These are phyloP conservation scores for Trinorchestia longiramus DNA, from an alignment of 1,140 invertebrate species.

Conservation along the genomic window DNA sequence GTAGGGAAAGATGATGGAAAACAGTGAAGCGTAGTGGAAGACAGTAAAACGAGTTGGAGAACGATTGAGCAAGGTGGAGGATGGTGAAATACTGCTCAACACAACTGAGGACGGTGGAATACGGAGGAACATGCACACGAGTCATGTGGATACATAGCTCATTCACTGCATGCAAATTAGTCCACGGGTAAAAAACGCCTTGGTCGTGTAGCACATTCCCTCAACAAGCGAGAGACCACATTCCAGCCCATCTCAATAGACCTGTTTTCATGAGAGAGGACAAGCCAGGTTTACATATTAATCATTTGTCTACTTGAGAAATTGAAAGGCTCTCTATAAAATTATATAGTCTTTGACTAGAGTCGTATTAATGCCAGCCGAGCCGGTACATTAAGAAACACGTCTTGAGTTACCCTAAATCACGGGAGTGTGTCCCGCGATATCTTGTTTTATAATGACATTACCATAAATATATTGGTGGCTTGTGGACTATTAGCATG, in stretches of 20 bases:
- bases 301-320: neutral
- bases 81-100: neutral
- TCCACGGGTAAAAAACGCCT: neutral
- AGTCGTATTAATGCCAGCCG: neutral
- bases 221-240: neutral
- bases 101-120: neutral
- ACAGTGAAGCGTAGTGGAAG: neutral
- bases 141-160: neutral
- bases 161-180: neutral
- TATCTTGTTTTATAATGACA: constrained; percentile 54
- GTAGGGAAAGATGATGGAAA: neutral
- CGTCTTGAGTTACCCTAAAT: constrained; percentile 10
- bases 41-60: too few relatives aligned
- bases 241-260: neutral
- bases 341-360: constrained; percentile 20
- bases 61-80: neutral
- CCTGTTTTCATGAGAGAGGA: neutral
- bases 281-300: neutral
- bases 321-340: neutral
- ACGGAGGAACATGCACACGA: neutral
- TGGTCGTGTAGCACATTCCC: neutral
- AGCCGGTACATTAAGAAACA: constrained; percentile 4
- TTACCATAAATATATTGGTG: constrained; percentile 49
- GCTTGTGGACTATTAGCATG: constrained; percentile 52
- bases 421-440: constrained; percentile 11